Conservation (phyloP, 2,888 invertebrate species). For the Agrochola litura region DNA sequence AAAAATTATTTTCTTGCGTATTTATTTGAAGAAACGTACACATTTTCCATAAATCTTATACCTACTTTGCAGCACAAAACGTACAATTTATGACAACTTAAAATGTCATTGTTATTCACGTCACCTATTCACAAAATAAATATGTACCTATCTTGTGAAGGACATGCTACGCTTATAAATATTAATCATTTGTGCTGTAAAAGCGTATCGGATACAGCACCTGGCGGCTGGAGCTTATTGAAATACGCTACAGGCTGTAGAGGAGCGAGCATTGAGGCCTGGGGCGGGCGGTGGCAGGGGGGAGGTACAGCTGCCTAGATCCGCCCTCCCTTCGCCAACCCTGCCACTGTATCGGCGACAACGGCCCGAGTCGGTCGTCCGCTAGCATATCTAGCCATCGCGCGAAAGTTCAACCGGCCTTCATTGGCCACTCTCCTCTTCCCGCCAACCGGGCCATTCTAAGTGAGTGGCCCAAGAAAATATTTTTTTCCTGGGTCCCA, state of each 20-base stretch:
- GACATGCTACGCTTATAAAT: conserved; percentile 45
- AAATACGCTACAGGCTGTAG: conserved; percentile 59
- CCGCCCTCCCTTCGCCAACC: conserved; percentile 71
- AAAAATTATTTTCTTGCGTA: neutral
- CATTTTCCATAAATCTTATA: neutral
- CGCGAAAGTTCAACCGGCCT: conserved; percentile 67
- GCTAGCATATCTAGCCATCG: conserved; percentile 16
- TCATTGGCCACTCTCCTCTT: conserved; percentile 7
- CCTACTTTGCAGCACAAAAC: neutral
- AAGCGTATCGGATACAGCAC: conserved; percentile 57
- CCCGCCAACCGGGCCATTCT: conserved; percentile 43
- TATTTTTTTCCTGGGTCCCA: conserved; percentile 2
- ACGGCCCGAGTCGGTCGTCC: conserved; percentile 54
- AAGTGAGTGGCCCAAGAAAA: conserved; percentile 20
- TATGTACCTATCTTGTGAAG: conserved; percentile 21
- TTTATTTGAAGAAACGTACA: neutral
- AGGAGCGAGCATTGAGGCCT: conserved; percentile 49
- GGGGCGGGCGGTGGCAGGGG: conserved; percentile 81
- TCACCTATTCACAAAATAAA: conserved; percentile 33
- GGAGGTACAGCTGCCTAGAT: conserved; percentile 61
- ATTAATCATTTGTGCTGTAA: conserved; percentile 45
- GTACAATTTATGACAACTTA: conserved; percentile 11
- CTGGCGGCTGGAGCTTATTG: conserved; percentile 52
- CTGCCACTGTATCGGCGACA: conserved; percentile 68
- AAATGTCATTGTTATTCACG: conserved; percentile 35